Base-by-base conservation (phyloP, 2,113 vertebrate genomes). In the Tylochromis polylepis region DNA sequence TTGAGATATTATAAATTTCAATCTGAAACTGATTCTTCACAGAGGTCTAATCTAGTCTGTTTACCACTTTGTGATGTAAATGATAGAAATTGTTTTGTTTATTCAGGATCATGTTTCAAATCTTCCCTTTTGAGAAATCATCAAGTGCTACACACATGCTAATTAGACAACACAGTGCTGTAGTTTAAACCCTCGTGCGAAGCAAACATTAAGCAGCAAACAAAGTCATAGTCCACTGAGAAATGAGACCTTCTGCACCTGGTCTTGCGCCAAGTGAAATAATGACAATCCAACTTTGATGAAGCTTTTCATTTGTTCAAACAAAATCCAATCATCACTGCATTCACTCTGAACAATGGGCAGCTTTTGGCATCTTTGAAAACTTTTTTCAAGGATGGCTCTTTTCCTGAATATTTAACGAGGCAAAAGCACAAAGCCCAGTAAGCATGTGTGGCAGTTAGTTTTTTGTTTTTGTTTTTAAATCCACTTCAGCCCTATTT, bases 291-390 rank as follows among this genome's bases (percentile, higher is more conserved):
- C 56, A 81, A 80, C 85, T 91, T 78, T 79, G 67, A 70, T 31
- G 83, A 89, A 38, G 57, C 67, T 72, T 77, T 78, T 65, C 82
- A 79, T 78, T 88, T 89, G 86, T 91, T 86, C 72, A 85, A 55
- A 91, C 18, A 43, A 84, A 91, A 92, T 87, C 87, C 84, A 89
- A 91, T 91, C 86, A 81, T 60, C 36, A 27, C 72, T 83, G 38
- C 49, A 60, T 58, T 83, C n/a, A 29, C 81, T 87, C 79, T 81
- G 82, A 90, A 91, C 84, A 91, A 91, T 62, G 57, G 62, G 38
- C 56, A 38, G 29, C 51, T 80, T 86, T 82, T 85, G 79, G 80
- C 85, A 89, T 75, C 80, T 84, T 57, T 51, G 27, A 85, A 87
- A 85, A 87, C 79, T 78, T 88, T 77, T 72, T 89, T 83, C 53